A percentile compares a stretch with the other conserved stretches of the same genome.
Evolutionary conservation across 2,888 invertebrate genomes (phyloP).

Genomic region (Cotesia congregata): DNA sequence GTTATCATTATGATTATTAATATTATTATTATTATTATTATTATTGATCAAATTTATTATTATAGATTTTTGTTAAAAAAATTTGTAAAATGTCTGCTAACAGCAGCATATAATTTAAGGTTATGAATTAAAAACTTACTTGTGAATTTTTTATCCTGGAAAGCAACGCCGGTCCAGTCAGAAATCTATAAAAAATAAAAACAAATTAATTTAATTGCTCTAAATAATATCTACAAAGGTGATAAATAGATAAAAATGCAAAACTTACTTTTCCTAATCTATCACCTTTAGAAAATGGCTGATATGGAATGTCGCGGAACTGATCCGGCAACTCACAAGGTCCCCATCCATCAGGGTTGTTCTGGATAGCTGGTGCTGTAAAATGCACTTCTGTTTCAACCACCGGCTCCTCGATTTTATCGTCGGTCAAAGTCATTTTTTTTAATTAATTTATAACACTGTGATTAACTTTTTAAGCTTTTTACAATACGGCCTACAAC

Average conservation of each 20-base stretch:
- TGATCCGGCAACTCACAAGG: slow-evolving; percentile 95
- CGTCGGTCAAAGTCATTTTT: slow-evolving; percentile 49
- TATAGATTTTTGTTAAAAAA: background rate
- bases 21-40: too few relatives aligned
- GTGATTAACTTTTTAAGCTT: too few relatives aligned
- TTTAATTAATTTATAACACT: background rate
- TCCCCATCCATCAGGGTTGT: slow-evolving; percentile 95
- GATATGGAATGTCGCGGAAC: slow-evolving; percentile 97
- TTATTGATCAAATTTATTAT: too few relatives aligned
- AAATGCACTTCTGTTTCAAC: slow-evolving; percentile 77
- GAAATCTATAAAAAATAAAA: slow-evolving; percentile 75
- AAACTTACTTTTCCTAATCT: slow-evolving; percentile 92
- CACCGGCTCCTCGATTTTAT: slow-evolving; percentile 47
- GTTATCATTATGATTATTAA: too few relatives aligned
- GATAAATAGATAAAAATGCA: background rate
- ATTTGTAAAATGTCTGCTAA: background rate
- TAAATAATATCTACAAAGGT: too few relatives aligned
- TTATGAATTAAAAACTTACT: slow-evolving; percentile 75
- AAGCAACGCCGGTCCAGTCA: slow-evolving; percentile 96
- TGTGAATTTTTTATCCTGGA: slow-evolving; percentile 93
- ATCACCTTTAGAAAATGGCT: slow-evolving; percentile 99
- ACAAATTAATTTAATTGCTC: background rate
- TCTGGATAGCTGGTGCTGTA: slow-evolving; percentile 81
- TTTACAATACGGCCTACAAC: too few relatives aligned
- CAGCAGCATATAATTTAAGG: background rate